These are phyloP conservation scores for Eptatretus atami DNA, from an alignment of 2,797 vertebrate genomes.

Conservation along the genomic window DNA sequence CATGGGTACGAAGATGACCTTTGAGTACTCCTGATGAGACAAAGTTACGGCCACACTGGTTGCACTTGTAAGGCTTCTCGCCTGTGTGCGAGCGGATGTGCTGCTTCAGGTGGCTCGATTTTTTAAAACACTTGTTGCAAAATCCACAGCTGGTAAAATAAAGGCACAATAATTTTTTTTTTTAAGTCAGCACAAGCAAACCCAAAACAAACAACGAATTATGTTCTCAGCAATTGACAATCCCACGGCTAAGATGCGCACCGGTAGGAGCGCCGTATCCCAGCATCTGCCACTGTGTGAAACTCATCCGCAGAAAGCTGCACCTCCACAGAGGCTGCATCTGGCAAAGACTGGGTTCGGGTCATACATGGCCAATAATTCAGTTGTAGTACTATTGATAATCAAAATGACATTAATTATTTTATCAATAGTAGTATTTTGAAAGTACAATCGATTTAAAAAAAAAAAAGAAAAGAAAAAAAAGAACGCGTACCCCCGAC, in stretches of 20 bases:
- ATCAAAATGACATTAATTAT: no score
- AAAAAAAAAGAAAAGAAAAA: no score
- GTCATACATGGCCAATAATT: no score
- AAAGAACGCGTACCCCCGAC: no score
- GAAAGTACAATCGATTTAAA: no score
- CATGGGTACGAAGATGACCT: conserved; percentile 84
- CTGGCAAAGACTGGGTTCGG: conserved; percentile 20
- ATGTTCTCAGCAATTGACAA: no score
- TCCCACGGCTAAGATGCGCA: conserved; percentile 10
- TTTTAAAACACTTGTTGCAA: conserved; percentile 82
- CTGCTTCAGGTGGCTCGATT: conserved; percentile 90
- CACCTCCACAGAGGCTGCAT: conserved; percentile 32
- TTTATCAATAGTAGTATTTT: no score
- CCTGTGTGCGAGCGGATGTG: conserved; percentile 81
- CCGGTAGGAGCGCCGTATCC: conserved; percentile 58
- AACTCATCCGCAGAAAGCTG: conserved; percentile 37
- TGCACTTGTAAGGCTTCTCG: conserved; percentile 71
- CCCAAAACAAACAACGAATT: no score
- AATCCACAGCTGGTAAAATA: conserved; percentile 25
- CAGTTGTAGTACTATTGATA: no score
- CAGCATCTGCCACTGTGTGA: conserved; percentile 51
- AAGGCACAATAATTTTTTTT: background rate
- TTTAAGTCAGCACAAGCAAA: no score
- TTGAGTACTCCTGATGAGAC: conserved; percentile 83
- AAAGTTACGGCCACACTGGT: conserved; percentile 57